Evolutionary conservation across 2,797 vertebrate species (phyloP).

Genomic region (Lepus oiostolus): DNA sequence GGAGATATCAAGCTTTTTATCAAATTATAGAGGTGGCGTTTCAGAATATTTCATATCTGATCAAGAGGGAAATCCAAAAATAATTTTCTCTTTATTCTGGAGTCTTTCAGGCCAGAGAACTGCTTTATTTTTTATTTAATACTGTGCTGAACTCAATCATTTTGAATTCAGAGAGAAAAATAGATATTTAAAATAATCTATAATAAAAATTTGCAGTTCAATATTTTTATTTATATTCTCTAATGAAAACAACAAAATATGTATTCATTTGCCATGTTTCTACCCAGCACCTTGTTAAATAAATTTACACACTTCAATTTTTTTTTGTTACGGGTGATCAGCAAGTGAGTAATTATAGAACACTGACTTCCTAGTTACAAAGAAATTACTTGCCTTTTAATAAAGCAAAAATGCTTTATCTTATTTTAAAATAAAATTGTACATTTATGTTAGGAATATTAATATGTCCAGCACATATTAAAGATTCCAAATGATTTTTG

Average conservation of each 20-base stretch:
- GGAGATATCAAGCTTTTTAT: slow-evolving; percentile 95
- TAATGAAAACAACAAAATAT: slow-evolving; percentile 80
- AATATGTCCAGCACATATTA: slow-evolving; percentile 29
- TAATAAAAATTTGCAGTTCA: slow-evolving; percentile 85
- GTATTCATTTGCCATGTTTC: slow-evolving; percentile 75
- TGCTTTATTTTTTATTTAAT: slow-evolving; percentile 91
- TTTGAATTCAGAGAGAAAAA: slow-evolving; percentile 89
- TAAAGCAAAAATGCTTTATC: slow-evolving; percentile 63
- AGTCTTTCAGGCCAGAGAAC: slow-evolving; percentile 88
- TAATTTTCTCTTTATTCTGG: slow-evolving; percentile 92
- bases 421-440: slow-evolving; percentile 3
- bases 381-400: slow-evolving; percentile 76
- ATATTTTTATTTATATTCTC: slow-evolving; percentile 85
- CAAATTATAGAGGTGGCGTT: slow-evolving; percentile 94
- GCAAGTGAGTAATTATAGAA: slow-evolving; percentile 57
- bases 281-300: slow-evolving; percentile 75
- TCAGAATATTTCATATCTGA: slow-evolving; percentile 97
- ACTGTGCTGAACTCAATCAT: slow-evolving; percentile 90
- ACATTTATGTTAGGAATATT: neutral
- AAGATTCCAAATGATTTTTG: slow-evolving; percentile 44
- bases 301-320: slow-evolving; percentile 63
- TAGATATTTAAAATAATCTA: slow-evolving; percentile 87
- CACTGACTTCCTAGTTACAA: slow-evolving; percentile 74
- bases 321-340: slow-evolving; percentile 52
- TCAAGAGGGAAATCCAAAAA: slow-evolving; percentile 93